These are phyloP conservation scores for Epinephelus fuscoguttatus DNA, from an alignment of 2,113 vertebrate genomes.

Conservation along the genomic window DNA sequence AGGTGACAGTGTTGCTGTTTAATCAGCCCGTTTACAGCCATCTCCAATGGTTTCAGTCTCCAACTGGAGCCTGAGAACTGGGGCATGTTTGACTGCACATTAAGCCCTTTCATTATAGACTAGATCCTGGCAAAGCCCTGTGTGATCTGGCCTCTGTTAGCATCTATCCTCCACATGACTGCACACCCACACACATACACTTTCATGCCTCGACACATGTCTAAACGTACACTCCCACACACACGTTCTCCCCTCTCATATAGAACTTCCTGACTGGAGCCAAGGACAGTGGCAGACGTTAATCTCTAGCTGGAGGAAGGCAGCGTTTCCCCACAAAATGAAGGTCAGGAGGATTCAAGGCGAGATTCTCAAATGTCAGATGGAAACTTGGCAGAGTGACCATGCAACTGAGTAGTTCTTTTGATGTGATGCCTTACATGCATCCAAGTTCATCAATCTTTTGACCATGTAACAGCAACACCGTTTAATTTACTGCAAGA, in stretches of 20 bases:
- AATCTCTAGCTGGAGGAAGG: conserved; percentile 74
- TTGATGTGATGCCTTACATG: conserved; percentile 14
- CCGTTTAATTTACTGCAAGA: not conserved
- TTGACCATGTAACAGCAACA: not conserved
- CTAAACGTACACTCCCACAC: conserved; percentile 16
- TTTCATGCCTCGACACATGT: conserved; percentile 9
- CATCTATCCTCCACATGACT: conserved; percentile 68
- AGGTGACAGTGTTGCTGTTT: conserved; percentile 24
- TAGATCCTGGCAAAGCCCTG: conserved; percentile 72
- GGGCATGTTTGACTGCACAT: conserved; percentile 67
- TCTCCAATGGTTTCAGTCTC: conserved; percentile 42
- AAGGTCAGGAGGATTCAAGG: conserved; percentile 65
- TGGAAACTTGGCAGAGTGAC: conserved; percentile 60
- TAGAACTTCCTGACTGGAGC: conserved; percentile 21
- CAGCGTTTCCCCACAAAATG: conserved; percentile 59
- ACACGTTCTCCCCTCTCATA: conserved; percentile 12
- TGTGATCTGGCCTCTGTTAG: conserved; percentile 54
- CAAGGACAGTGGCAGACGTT: conserved; percentile 72
- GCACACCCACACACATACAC: conserved; percentile 25
- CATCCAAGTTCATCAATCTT: conserved; percentile 27
- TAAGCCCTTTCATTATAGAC: conserved; percentile 72
- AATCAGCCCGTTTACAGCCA: conserved; percentile 26
- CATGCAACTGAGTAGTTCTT: conserved; percentile 25
- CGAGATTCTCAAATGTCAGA: conserved; percentile 74
- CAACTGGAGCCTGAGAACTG: conserved; percentile 73